Evolutionary conservation across 1,140 invertebrate genomes (phyloP).

Genomic region (Scaptomyza graminum): DNA sequence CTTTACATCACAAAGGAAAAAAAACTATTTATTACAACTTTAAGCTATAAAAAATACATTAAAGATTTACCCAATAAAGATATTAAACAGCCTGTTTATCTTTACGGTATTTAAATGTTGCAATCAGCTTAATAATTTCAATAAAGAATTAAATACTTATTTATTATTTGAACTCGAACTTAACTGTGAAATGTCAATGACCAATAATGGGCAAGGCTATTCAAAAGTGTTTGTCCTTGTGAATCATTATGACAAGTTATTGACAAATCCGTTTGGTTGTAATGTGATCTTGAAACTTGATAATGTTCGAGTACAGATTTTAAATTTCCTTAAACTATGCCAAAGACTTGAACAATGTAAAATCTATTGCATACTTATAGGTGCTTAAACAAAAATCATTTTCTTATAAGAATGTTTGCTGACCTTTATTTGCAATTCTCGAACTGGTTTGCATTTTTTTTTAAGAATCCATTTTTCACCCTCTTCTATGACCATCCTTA

Average conservation of each 20-base stretch:
- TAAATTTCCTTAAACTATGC: constrained; percentile 10
- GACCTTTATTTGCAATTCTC: not conserved
- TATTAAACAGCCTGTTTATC: not conserved
- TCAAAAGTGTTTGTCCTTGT: not conserved
- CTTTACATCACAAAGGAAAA: not conserved
- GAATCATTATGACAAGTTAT: not conserved
- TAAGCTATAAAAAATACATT: not conserved
- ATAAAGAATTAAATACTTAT: not conserved
- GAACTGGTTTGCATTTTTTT: not conserved
- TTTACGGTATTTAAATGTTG: not conserved
- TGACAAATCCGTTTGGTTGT: not conserved
- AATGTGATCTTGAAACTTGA: not conserved
- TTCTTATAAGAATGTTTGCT: too few relatives aligned
- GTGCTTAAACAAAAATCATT: not conserved
- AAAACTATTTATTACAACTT: not conserved
- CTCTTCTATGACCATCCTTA: too few relatives aligned
- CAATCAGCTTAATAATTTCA: not conserved
- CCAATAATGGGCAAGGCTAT: not conserved
- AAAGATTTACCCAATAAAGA: not conserved
- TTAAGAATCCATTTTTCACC: not conserved
- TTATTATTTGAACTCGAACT: not conserved
- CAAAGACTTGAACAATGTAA: too few relatives aligned
- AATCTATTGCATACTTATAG: constrained; percentile 20
- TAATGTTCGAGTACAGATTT: not conserved
- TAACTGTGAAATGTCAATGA: not conserved